These are phyloP conservation scores for Diplolepis rosae DNA, from an alignment of 2,888 invertebrate species.

Conservation along the genomic window DNA sequence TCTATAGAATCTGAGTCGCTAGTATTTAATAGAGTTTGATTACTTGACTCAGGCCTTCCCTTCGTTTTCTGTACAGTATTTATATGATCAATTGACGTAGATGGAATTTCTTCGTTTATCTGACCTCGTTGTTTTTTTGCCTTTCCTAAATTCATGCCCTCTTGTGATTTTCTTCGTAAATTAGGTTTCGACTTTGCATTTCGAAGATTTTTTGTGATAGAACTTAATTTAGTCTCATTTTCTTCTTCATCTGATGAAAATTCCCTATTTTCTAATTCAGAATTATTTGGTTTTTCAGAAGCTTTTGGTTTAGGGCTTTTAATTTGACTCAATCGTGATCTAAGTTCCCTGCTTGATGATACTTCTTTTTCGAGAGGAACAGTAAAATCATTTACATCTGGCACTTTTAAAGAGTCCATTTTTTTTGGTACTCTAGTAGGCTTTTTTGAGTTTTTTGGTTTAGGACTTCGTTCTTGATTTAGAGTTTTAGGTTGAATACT, in stretches of 20 bases:
- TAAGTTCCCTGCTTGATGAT: too few relatives aligned
- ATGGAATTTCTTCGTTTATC: neutral
- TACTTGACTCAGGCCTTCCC: neutral
- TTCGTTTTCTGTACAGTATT: neutral
- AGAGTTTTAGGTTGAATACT: too few relatives aligned
- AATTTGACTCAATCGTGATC: too few relatives aligned
- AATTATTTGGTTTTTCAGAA: neutral
- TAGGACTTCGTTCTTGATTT: neutral
- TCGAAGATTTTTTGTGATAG: too few relatives aligned
- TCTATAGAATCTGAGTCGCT: too few relatives aligned
- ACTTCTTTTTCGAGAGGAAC: too few relatives aligned
- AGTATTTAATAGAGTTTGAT: too few relatives aligned
- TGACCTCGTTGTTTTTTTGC: neutral
- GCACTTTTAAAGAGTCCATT: too few relatives aligned
- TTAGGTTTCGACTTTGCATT: neutral
- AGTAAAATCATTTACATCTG: too few relatives aligned
- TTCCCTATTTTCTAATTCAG: neutral
- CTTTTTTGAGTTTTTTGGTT: neutral
- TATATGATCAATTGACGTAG: neutral
- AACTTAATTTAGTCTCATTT: too few relatives aligned
- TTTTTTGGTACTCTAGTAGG: neutral
- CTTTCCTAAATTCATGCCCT: neutral
- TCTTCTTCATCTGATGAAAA: neutral
- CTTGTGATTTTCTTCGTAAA: neutral
- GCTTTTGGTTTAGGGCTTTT: neutral